phyloP scores from a whole-genome alignment of 2,113 vertebrate species.

The Cyphomyrus discorhynchus region DNA sequence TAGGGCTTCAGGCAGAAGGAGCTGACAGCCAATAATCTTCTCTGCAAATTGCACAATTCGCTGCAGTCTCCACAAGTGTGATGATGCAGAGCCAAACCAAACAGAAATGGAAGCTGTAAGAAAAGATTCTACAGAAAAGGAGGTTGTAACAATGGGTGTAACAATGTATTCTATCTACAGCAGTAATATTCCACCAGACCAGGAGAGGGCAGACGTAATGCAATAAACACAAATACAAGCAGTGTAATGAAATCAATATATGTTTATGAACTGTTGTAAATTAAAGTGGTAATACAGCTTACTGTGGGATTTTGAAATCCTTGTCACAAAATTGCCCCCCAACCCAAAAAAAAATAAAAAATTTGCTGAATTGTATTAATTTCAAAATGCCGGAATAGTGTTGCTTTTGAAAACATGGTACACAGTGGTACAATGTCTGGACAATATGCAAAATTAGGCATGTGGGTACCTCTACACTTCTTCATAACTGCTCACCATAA shows the following conservation, averaged over 20 bases:
- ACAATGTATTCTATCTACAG: background rate
- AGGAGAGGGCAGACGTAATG: background rate
- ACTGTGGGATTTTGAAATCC: background rate
- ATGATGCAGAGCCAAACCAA: background rate
- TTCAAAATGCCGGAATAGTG: background rate
- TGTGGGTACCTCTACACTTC: too few species aligned
- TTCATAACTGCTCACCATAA: too few species aligned
- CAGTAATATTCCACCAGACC: background rate
- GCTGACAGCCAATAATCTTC: background rate
- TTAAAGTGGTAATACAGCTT: background rate
- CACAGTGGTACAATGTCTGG: too few species aligned
- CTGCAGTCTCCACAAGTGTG: background rate
- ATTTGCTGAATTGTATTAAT: background rate
- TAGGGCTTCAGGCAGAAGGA: background rate
- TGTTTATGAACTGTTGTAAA: background rate
- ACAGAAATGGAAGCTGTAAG: background rate
- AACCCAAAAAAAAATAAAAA: background rate
- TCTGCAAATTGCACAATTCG: background rate
- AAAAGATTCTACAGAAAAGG: background rate
- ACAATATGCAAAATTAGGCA: too few species aligned
- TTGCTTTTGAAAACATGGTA: too few species aligned
- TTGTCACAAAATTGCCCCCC: background rate
- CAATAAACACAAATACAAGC: background rate
- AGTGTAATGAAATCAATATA: background rate
- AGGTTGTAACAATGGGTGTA: background rate